Base-by-base conservation (phyloP, 2,797 vertebrate genomes). In the Lindbergichthys nudifrons region DNA sequence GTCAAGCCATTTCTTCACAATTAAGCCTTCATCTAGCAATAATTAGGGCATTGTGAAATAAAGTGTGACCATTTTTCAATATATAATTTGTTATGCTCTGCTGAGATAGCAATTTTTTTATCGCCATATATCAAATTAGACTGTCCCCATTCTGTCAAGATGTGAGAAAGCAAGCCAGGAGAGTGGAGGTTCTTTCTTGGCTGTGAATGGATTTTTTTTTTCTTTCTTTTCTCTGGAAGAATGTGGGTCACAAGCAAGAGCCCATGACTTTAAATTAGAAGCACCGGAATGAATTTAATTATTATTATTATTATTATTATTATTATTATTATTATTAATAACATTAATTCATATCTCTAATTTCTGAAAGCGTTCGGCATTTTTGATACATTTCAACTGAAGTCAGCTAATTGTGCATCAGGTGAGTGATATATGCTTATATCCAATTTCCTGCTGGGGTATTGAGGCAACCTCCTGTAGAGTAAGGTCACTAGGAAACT, bases 141-240 rank as follows among this genome's bases (percentile, higher is more conserved):
- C 87, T 92, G 94, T 88, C 92, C 94, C 75, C 89, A 94, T 94
- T 95, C 93, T 95, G 94, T 95, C 94, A 93, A 51, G 82, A 77
- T 77, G 75, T 73, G 80, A 82, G 78, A 86, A 87, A 86, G 76
- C 21, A 54, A 89, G 85, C 85, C 85, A 87, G 88, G 84, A 83
- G 82, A 89, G 82, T 80, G 69, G 75, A 88, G 84, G 82, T 81
- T 82, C 74, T 83, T 90, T 86, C 83, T 86, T 87, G 81, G 87
- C 87, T 89, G 57, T 52, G 72, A 86, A 88, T 87, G 75, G 75
- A 75, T 90, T 87, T 59, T 68, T 68, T 68, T 48, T 39, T 21
- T 64, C 57, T 50, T 42, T 73, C 56, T 63, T 51, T 69, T 77
- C 77, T 71, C 18, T 23, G 81, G 70, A 63, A 73, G 47, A 85